Conservation (phyloP, 2,113 vertebrate genomes). For the Nansenia antarctica region DNA sequence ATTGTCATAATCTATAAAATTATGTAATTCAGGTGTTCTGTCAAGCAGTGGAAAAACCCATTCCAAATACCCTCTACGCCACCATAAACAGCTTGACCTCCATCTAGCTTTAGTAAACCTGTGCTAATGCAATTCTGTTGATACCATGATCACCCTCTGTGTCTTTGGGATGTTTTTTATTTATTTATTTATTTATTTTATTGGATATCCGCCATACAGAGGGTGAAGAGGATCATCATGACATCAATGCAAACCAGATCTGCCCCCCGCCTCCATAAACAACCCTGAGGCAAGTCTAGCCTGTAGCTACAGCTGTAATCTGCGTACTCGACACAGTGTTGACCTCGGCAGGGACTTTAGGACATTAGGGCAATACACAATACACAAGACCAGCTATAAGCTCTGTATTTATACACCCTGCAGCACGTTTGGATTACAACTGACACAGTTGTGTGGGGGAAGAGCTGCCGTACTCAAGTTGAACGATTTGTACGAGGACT, state of each 20-base stretch:
- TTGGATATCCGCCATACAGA: background rate
- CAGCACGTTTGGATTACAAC: no score
- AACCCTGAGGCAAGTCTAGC: background rate
- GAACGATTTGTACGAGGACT: no score
- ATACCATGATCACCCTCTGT: background rate
- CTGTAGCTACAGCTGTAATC: slow-evolving; percentile 22
- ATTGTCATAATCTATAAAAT: no score
- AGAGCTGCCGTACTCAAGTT: no score
- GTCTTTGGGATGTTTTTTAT: no score
- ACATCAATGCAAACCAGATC: slow-evolving; percentile 32
- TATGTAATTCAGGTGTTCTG: background rate
- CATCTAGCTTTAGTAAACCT: background rate
- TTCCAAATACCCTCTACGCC: background rate
- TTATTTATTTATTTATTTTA: no score
- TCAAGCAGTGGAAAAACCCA: background rate
- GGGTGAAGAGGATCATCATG: background rate
- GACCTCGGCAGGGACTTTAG: background rate
- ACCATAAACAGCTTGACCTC: background rate
- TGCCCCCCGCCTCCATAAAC: slow-evolving; percentile 23
- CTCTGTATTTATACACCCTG: no score
- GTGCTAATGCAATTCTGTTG: background rate
- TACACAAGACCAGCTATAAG: no score
- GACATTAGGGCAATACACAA: background rate
- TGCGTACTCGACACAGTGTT: background rate
- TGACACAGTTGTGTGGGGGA: no score